Base-by-base conservation (phyloP, 1,140 invertebrate species). In the Nebria ingens region DNA sequence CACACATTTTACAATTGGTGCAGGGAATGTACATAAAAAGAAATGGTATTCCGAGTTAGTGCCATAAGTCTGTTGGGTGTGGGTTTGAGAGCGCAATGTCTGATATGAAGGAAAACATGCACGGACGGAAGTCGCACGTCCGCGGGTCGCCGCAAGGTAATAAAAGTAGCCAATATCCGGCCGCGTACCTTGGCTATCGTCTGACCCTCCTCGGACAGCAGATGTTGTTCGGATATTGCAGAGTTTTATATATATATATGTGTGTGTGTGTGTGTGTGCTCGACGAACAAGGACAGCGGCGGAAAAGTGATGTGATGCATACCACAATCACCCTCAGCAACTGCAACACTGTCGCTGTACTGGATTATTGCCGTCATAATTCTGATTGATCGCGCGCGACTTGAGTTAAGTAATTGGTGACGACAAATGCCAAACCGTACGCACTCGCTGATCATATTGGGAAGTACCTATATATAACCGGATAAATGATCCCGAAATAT, bases 81-180 rank as follows among this genome's bases (percentile, higher is more conserved):
- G 25, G 6, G 25, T 34, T 6, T 34, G 25, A 9, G 25, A 9
- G 25, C n/a, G 25, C n/a, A n/a, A n/a, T 34, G 25, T 34, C 25
- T 51, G 50, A 51, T 51, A 15, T 15, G 21, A 51, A 51, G 50
- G 21, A 51, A 51, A 51, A 51, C 50, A 51, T 51, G 50, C 50
- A 51, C 9, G 21, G 21, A 20, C 19, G 50, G 19, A 22, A 22
- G 19, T 51, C 50, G 50, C 50, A 22, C 50, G 50, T 22, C 50
- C 40, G 40, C 15, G 6, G 6, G 40, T 17, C 40, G 40, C 40
- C 40, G 40, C 40, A 45, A 45, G 50, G 50, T 51, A 51, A 51
- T 51, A 51, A 51, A 51, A 51, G 19, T 51, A 51, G 50, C 50
- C 50, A 51, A 51, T 51, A 51, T 51, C 50, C 50, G 50, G 50